A percentile compares a stretch with the other conserved stretches of the same genome.
Evolutionary conservation across 2,888 invertebrate species (phyloP).

Genomic region (Dolichopus griseipennis): DNA sequence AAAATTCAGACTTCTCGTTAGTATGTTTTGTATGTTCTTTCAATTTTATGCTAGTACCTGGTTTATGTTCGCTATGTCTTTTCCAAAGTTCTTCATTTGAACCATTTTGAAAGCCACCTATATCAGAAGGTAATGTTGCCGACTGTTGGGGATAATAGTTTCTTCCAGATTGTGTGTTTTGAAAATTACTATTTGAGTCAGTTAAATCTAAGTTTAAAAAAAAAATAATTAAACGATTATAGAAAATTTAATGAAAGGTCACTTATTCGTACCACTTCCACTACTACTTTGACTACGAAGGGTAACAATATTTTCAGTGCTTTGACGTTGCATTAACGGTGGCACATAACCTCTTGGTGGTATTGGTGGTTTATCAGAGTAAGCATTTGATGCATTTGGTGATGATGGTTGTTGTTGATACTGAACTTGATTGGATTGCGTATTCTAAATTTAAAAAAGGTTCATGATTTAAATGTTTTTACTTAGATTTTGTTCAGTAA

Average conservation of each 20-base stretch:
- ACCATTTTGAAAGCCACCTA: slow-evolving; percentile 36
- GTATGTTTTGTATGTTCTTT: no score
- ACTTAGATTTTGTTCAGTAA: background rate
- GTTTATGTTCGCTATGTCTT: slow-evolving; percentile 38
- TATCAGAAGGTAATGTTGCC: slow-evolving; percentile 33
- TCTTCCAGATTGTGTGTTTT: slow-evolving; percentile 29
- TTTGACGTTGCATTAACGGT: slow-evolving; percentile 46
- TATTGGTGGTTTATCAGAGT: slow-evolving; percentile 49
- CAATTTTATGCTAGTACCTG: slow-evolving; percentile 29
- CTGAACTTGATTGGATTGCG: slow-evolving; percentile 23
- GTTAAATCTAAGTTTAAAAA: slow-evolving; percentile 26
- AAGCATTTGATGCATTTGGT: slow-evolving; percentile 31
- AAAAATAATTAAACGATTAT: slow-evolving; percentile 7
- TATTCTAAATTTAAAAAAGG: background rate
- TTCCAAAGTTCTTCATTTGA: slow-evolving; percentile 36
- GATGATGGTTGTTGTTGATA: slow-evolving; percentile 31
- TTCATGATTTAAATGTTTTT: background rate
- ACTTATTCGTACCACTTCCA: slow-evolving; percentile 32
- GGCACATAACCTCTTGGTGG: slow-evolving; percentile 53
- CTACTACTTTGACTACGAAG: slow-evolving; percentile 34
- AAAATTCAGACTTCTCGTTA: no score
- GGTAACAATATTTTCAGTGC: slow-evolving; percentile 37
- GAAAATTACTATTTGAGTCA: slow-evolving; percentile 31
- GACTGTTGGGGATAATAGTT: slow-evolving; percentile 28
- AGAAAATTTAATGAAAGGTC: background rate